Conservation (phyloP, 2,888 invertebrate species). For the Vannuccia rotundouncinata region DNA sequence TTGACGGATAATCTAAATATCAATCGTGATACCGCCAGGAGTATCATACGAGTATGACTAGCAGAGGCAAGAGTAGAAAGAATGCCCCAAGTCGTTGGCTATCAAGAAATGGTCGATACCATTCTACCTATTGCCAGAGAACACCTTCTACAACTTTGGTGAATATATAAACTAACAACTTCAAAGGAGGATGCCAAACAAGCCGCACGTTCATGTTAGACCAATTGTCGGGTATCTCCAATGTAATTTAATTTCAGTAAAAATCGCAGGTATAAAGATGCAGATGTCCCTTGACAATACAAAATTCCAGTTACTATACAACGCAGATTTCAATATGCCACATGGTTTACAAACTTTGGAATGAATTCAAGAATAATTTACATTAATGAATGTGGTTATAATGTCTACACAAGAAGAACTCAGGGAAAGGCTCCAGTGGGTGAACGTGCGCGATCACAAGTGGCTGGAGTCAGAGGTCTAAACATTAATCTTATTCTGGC, state of each 20-base stretch:
- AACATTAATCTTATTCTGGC: too few relatives aligned
- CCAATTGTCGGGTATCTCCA: neutral
- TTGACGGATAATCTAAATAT: slow-evolving; percentile 11
- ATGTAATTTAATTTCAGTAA: neutral
- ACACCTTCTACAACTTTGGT: neutral
- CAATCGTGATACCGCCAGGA: neutral
- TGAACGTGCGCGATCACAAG: too few relatives aligned
- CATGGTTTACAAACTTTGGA: too few relatives aligned
- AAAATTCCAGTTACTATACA: too few relatives aligned
- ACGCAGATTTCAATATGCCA: too few relatives aligned
- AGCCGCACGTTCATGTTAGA: too few relatives aligned
- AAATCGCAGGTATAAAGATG: neutral
- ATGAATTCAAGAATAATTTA: too few relatives aligned
- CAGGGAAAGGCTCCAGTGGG: too few relatives aligned
- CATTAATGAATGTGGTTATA: too few relatives aligned
- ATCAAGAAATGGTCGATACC: slow-evolving; percentile 23
- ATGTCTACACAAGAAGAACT: too few relatives aligned
- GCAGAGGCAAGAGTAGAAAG: slow-evolving; percentile 23
- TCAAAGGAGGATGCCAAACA: neutral
- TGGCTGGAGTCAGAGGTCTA: too few relatives aligned
- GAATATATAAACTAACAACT: slow-evolving; percentile 10
- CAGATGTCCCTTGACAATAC: too few relatives aligned
- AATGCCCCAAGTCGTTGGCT: slow-evolving; percentile 13
- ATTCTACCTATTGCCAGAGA: slow-evolving; percentile 9
- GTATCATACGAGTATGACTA: slow-evolving; percentile 21